These are phyloP conservation scores for Eubasilissa splendida DNA, from an alignment of 2,888 invertebrate species.

Conservation along the genomic window DNA sequence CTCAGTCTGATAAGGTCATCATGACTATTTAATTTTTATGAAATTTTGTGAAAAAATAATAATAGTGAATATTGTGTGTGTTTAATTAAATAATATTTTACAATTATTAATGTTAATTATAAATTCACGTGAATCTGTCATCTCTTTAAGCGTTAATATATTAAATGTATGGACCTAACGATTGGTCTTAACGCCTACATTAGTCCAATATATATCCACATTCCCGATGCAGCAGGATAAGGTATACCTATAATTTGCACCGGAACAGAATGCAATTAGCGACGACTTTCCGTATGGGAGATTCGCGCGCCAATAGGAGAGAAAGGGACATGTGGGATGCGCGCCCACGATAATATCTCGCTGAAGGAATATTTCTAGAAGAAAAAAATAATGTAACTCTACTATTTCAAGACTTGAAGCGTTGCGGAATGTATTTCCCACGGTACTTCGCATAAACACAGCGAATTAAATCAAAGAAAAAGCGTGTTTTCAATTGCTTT, in stretches of 20 bases:
- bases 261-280: conserved; percentile 40
- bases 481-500: conserved; percentile 20
- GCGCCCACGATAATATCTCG: background rate
- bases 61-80: no score
- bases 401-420: background rate
- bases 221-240: no score
- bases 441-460: conserved; percentile 32
- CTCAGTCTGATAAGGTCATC: no score
- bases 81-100: no score
- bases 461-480: conserved; percentile 20
- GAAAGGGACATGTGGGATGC: background rate
- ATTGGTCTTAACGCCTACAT: no score
- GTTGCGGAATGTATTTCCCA: conserved; percentile 20
- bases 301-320: conserved; percentile 14
- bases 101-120: no score
- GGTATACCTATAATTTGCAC: conserved; percentile 13
- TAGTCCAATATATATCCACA: no score
- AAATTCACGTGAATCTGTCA: no score
- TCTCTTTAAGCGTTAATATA: no score
- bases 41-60: no score
- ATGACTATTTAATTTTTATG: no score
- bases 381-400: background rate
- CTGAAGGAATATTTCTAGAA: background rate
- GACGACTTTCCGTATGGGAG: conserved; percentile 16
- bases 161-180: no score